Evolutionary conservation across 2,888 invertebrate genomes (phyloP), one percentile per base, ranked within the genome.

Genomic region (Hipparchia sbordonii): DNA sequence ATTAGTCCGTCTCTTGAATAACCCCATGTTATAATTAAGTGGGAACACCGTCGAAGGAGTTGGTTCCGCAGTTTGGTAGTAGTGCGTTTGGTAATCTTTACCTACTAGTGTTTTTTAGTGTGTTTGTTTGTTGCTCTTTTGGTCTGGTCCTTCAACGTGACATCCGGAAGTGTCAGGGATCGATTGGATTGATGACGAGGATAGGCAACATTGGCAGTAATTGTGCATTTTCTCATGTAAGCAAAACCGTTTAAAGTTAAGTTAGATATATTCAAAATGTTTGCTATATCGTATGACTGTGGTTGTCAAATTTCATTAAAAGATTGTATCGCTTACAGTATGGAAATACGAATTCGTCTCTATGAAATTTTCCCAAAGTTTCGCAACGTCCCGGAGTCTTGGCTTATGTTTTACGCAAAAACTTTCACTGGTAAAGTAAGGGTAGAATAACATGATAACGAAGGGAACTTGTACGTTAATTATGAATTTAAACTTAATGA

Each of bases 331-430:
- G 74, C 76, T 78, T 52, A 65, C 65, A 79, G 77, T 74, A 73
- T 76, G 72, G 70, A 73, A 77, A 73, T 74, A 76, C 67, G 70
- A 77, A 77, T 78, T 77, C 74, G 77, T 76, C 76, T 77, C 77
- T 77, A 76, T 77, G 77, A 73, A 77, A 75, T 65, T 74, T 70
- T 71, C 73, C 69, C 68, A 66, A 76, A 81, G 78, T 80, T 80
- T 77, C 51, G 73, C 73, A 59, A 56, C 62, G 63, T 67, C 63
- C 67, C 70, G 46, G 54, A 59, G 59, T 69, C 69, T 39, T 61
- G 51, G 61, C 69, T 45, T 69, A 60, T 60, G 59, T 68, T 68
- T 48, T 33, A 54, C 60, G 52, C 54, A 61, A 69, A 61, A 69
- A 69, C 69, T 69, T 69, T 54, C 33, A 13, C 60, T 69, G 61